A percentile compares a stretch with the other conserved stretches of the same genome.
These are phyloP conservation scores for Vulpes vulpes DNA, from an alignment of 2,113 vertebrate species.

Conservation along the genomic window DNA sequence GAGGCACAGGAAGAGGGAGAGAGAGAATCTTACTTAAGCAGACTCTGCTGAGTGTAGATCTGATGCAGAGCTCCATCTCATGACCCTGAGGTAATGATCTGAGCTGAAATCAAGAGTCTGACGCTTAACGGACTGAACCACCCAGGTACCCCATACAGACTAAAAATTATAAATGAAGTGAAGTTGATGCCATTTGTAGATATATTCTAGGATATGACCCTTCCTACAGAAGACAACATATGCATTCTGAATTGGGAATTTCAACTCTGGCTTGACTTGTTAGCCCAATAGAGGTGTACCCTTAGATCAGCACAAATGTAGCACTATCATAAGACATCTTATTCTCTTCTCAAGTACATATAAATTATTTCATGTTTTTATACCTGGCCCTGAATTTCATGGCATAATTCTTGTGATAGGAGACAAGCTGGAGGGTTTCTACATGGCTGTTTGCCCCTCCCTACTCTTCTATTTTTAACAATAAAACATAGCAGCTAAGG, in stretches of 20 bases:
- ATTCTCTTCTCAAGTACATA: background rate
- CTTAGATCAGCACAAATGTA: background rate
- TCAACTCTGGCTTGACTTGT: background rate
- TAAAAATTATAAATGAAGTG: constrained; percentile 2
- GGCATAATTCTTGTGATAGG: constrained; percentile 53
- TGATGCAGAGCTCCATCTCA: too few relatives aligned
- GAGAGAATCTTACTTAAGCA: background rate
- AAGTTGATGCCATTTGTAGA: background rate
- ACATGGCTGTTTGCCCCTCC: constrained; percentile 11
- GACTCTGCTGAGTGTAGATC: background rate
- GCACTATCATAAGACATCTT: background rate
- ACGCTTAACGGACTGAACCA: background rate
- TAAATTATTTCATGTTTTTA: constrained; percentile 24
- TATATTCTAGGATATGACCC: background rate
- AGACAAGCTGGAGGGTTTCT: constrained; percentile 73
- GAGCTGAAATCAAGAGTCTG: background rate
- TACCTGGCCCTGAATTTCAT: constrained; percentile 53
- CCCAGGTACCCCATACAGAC: background rate
- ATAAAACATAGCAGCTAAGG: constrained; percentile 82
- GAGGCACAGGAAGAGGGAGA: background rate
- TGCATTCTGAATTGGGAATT: background rate
- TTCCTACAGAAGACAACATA: background rate
- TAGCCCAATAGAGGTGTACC: background rate
- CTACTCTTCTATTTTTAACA: constrained; percentile 80
- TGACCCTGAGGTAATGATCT: background rate